Percentiles rank a stretch among this genome's conserved stretches.
Evolutionary conservation across 2,888 invertebrate species (phyloP).

Genomic region (Therioaphis trifolii): DNA sequence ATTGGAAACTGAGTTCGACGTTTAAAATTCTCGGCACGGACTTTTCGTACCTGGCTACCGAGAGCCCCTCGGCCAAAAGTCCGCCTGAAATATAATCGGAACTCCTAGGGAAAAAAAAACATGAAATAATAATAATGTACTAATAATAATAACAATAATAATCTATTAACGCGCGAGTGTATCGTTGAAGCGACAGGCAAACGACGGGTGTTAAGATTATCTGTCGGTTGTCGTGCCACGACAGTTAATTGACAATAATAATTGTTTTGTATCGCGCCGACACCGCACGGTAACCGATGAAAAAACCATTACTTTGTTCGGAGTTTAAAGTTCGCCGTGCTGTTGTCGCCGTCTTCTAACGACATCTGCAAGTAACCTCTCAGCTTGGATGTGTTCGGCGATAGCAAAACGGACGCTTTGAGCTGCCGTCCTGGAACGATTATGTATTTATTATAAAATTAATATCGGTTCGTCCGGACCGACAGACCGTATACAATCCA

Average conservation of each 20-base stretch:
- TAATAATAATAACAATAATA: not conserved
- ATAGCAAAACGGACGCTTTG: conserved; percentile 70
- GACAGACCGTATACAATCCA: no score
- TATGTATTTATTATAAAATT: conserved; percentile 50
- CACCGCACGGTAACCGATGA: not conserved
- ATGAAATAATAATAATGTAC: not conserved
- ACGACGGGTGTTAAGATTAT: no score
- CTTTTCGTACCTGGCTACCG: conserved; percentile 33
- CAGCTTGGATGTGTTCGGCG: conserved; percentile 69
- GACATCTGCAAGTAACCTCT: conserved; percentile 70
- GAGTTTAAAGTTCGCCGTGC: conserved; percentile 45
- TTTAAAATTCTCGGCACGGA: not conserved
- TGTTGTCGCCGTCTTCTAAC: conserved; percentile 65
- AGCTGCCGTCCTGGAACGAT: conserved; percentile 71
- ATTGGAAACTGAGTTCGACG: conserved; percentile 56
- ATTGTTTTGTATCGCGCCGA: no score
- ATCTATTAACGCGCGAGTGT: not conserved
- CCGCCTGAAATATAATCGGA: conserved; percentile 53
- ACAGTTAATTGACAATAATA: not conserved
- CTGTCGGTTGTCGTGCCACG: no score
- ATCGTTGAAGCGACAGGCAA: no score
- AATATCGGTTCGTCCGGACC: not conserved
- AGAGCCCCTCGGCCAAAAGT: conserved; percentile 45
- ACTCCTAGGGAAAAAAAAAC: not conserved
- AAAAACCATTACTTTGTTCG: conserved; percentile 43